Evolutionary conservation across 2,888 invertebrate genomes (phyloP), one percentile per base, ranked within the genome.

Genomic region (Sminthurinus aureus): DNA sequence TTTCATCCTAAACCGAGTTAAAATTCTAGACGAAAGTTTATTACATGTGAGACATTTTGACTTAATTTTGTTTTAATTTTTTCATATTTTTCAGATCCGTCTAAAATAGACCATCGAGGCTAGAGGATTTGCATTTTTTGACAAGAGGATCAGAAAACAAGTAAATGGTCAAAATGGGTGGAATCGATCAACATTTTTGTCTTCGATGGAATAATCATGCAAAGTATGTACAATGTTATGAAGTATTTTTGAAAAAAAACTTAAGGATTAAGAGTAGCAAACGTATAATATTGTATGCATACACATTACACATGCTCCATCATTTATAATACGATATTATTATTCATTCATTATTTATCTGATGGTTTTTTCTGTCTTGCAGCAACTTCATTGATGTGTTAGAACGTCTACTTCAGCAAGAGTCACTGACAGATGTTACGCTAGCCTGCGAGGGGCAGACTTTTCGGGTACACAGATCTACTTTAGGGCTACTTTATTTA

Each of bases 151-250:
- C 51, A 38, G 1, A 51, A 38, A 51, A 51, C 6, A 52, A 58
- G 64, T 52, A 71, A 71, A 24, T 81, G 51, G 78, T 81, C 73
- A 87, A 85, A 83, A 88, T 88, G 88, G 88, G 88, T 66, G 84
- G 88, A 67, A 82, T 92, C 91, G 92, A 92, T 90, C 92, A 92
- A 90, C 96, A 96, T 93, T 96, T 96, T 92, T 96, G 96, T 92
- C 94, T 96, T 91, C 95, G 96, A 93, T 96, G 96, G 96, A 96
- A 96, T 93, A 96, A 96, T 93, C 96, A 96, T 93, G 96, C 95
- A 90, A 58, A 58, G 18, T 58, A 58, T 18, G 13, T 18, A 58
- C 58, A 58, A 58, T 58, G 9, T 58, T 6, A 58, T 58, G 13
- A 2, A 15, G 0, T 58, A 18, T 15, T 15, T 2, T 58, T 58